A percentile compares a stretch with the other conserved stretches of the same genome.
Evolutionary conservation across 2,113 vertebrate species (phyloP).

Genomic region (Megaceryle torquata): DNA sequence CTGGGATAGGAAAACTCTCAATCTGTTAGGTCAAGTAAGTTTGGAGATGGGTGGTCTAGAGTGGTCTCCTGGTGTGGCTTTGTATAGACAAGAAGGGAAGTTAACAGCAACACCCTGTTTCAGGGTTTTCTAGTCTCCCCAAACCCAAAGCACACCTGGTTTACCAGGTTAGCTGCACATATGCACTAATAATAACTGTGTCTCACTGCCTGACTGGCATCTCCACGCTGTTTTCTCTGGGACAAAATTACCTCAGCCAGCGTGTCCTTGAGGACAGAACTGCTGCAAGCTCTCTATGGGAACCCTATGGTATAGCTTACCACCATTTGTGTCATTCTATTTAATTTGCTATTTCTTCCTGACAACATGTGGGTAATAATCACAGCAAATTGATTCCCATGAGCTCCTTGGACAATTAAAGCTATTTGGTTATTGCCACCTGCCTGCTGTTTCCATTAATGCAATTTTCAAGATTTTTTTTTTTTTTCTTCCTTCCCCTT

Average conservation of each 20-base stretch:
- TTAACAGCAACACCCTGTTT: not conserved
- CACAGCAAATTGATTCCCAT: constrained; percentile 57
- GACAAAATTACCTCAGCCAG: constrained; percentile 15
- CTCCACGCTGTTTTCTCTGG: not conserved
- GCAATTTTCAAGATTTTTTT: not conserved
- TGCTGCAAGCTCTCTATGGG: not conserved
- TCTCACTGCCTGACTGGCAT: not conserved
- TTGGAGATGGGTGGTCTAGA: not conserved
- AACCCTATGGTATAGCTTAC: constrained; percentile 35
- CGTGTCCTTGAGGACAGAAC: constrained; percentile 22
- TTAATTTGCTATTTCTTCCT: constrained; percentile 54
- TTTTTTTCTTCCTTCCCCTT: not conserved
- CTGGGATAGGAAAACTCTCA: fast-evolving
- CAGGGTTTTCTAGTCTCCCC: not conserved
- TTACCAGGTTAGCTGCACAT: not conserved
- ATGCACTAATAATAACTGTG: not conserved
- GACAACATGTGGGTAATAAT: constrained; percentile 48
- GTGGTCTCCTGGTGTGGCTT: not conserved
- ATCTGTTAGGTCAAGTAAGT: not conserved
- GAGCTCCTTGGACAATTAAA: constrained; percentile 62
- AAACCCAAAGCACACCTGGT: not conserved
- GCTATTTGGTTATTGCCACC: constrained; percentile 60
- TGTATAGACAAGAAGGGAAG: not conserved
- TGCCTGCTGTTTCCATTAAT: constrained; percentile 62
- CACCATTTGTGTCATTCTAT: constrained; percentile 20